A percentile compares a stretch with the other conserved stretches of the same genome.
Conservation (phyloP, 1,140 invertebrate genomes). For the Dendrolimus punctatus region DNA sequence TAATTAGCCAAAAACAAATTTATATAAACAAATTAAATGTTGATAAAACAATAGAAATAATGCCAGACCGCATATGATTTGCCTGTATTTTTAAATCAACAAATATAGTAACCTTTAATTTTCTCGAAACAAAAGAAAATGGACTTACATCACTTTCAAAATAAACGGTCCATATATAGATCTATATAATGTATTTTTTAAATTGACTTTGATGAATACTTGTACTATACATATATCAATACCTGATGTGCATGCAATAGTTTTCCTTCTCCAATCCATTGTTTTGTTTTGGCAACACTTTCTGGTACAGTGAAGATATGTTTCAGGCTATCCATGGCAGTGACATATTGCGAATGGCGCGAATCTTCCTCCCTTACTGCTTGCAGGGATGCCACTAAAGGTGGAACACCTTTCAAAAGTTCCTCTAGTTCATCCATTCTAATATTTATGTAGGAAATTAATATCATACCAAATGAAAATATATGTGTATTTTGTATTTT, state of each 20-base stretch:
- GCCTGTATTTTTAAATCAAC: too few species aligned
- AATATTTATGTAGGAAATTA: not conserved
- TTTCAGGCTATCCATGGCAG: slow-evolving; percentile 98
- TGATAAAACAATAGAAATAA: too few species aligned
- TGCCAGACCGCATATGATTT: too few species aligned
- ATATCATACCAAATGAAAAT: not conserved
- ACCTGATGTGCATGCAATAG: slow-evolving; percentile 94
- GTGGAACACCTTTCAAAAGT: slow-evolving; percentile 55
- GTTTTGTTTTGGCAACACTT: slow-evolving; percentile 94
- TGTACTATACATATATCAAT: slow-evolving; percentile 7
- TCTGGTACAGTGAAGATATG: slow-evolving; percentile 98
- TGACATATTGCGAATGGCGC: slow-evolving; percentile 95
- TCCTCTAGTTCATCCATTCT: slow-evolving; percentile 67
- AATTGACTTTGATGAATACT: too few species aligned
- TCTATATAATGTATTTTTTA: too few species aligned
- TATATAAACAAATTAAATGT: too few species aligned
- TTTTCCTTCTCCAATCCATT: slow-evolving; percentile 96
- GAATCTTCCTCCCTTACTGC: slow-evolving; percentile 94
- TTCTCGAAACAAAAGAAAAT: too few species aligned
- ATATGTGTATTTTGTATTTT: not conserved
- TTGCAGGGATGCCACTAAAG: slow-evolving; percentile 84
- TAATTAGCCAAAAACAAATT: too few species aligned
- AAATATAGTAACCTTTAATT: too few species aligned
- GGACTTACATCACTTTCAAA: too few species aligned
- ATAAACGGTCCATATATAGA: too few species aligned